Evolutionary conservation across 2,888 invertebrate species (phyloP), one percentile per base, ranked within the genome.

Genomic region (Euplexia lucipara): DNA sequence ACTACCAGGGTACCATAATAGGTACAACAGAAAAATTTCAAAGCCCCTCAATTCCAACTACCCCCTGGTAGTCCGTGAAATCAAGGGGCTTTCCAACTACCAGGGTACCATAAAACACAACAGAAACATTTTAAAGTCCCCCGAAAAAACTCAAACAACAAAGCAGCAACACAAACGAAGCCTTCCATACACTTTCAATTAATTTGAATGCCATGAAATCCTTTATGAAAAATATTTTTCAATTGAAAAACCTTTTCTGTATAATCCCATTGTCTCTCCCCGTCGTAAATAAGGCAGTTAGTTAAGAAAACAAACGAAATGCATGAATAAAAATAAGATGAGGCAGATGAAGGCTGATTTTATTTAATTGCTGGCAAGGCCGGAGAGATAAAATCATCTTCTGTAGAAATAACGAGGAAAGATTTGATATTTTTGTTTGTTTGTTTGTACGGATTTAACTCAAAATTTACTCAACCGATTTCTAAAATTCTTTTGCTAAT

Each of bases 291-390:
- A 87, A 88, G 81, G 79, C 83, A 85, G 84, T 86, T 85, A 79
- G 86, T 85, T 85, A 84, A 81, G 79, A 82, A 82, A 85, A 87
- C 85, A 87, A 86, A 82, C 79, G 77, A 78, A 83, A 84, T 75
- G 83, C 81, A 88, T 84, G 86, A 87, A 87, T 86, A 87, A 86
- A 81, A 89, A 86, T 84, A 86, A 83, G 83, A 83, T 70, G 26
- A 66, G 68, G 22, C 30, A 62, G 70, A 74, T 75, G 75, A 61
- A 61, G 58, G 48, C 69, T 81, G 83, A 41, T 79, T 83, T 80
- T 79, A 79, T 84, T 76, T 83, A 83, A 84, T 82, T 84, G 82
- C 53, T 16, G 22, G 42, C 44, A 45, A 39, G 26, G 59, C 22
- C 35, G 58, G 52, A 68, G 63, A 52, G 62, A 70, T 56, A 26